Base-by-base conservation (phyloP, 2,888 invertebrate genomes). In the Agrochola litura region DNA sequence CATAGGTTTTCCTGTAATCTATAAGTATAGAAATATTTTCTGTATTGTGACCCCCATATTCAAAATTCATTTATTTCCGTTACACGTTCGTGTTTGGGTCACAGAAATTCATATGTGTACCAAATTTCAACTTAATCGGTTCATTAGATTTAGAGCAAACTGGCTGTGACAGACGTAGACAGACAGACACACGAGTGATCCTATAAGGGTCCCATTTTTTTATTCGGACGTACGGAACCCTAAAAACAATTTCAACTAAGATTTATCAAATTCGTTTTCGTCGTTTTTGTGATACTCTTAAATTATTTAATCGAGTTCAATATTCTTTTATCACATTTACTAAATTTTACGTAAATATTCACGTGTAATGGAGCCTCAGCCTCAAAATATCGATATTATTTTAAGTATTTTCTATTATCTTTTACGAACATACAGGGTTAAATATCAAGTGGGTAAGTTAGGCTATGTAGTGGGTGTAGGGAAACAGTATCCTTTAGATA, bases 361-460 rank as follows among this genome's bases (percentile, higher is more conserved):
- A 52, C 56, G 58, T 66, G 2, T 65, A 72, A 68, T 75, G 82
- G 43, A 56, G 46, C 73, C 37, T 49, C 49, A 43, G 25, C 25
- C 56, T 63, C 16, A 25, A n/a, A 37, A 70, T 30, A 58, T 43
- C n/a, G 22, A 60, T 65, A 65, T 58, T 65, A 46, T 78, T 77
- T 77, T n/a, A 58, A 69, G 37, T 52, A 71, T 78, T 79, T 66
- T 77, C 46, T 67, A 16, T 76, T 70, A 43, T 43, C 52, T 52
- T 54, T 64, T 43, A 25, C 6, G 54, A 25, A 43, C 19, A 37
- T 2, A 58, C 22, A 66, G 37, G 65, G 65, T 78, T 65, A 72
- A 79, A 72, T 72, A 52, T 78, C 78, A 70, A 65, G 70, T 58
- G n/a, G 19, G 37, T 58, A 65, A 25, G 58, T 71, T 46, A 19